Evolutionary conservation across 2,113 vertebrate species (phyloP), one percentile per base, ranked within the genome.

Genomic region (Tor tambroides): DNA sequence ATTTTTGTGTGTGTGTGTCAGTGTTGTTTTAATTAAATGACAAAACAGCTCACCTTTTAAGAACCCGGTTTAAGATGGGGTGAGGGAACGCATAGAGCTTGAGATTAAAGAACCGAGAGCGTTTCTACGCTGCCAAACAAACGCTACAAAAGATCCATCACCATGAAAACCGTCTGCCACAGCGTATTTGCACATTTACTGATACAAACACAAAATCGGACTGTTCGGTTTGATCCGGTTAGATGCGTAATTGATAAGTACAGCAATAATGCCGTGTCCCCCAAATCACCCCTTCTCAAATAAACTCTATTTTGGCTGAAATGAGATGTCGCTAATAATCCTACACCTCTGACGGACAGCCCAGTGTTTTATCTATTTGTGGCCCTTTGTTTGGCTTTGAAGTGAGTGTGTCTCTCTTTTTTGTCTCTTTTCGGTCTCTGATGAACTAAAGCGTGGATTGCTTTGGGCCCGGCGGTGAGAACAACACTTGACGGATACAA

Each of bases 401-500:
- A 94, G 94, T 93, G 92, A 93, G 92, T 92, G 93, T 80, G 74
- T 71, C 93, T 94, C 92, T 94, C 89, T 89, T 94, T 90, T 90
- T 54, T 54, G 51, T 54, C 51, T 54, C 17, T 54, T 54, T 54
- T 93, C 0, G 79, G 49, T 76, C 72, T 87, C 61, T 87, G 88
- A 89, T 85, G 83, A 87, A 87, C 63, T 75, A 87, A 69, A 83
- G 83, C 71, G 6, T 80, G 77, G 85, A 84, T 80, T 87, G 75
- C 85, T 88, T 54, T 65, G 61, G 93, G 93, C 94, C 91, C 90
- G 91, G 90, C 91, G 90, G 90, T 91, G 93, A 92, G 94, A 92
- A 93, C 92, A 90, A 90, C 93, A 94, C 95, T 95, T 94, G 93
- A 94, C 93, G 94, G 94, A 94, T 95, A 95, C 93, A 95, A 94